Evolutionary conservation across 30 jellyfish, hydroid and myxozoan species (phyloP), one percentile per base, ranked within the genome.

Genomic region (Pseudorhiza aurosa): DNA sequence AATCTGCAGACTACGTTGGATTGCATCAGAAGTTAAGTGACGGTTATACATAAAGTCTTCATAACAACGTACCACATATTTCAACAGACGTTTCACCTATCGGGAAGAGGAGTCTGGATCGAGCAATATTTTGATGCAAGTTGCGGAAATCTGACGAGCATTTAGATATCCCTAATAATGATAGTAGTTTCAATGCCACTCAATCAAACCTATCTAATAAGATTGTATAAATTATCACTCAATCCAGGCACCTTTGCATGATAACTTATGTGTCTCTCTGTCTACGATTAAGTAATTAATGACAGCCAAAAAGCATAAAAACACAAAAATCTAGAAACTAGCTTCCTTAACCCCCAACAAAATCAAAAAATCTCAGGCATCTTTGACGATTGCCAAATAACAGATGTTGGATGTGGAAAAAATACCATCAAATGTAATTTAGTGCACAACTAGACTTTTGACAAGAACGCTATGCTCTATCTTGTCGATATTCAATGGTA

Each of bases 111-210:
- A 42, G 55, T 42, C 55, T 42, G 55, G 55, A 42, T 42, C 55
- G 15, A 42, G 55, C 55, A 42, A 42, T 1, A 55, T 8, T 21
- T 55, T 55, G 18, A 8, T 55, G 35, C 69, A 8, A 12, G 18
- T 55, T 1, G 69, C 37, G 35, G 69, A 8, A 55, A 55, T 55
- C 35, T 55, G 69, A 55, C 1, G 35, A 55, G 28, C 28, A 55
- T 55, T 55, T 33, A 55, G 25, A 55, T 55, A 26, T 25, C 33
- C 69, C 55, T 42, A 42, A 42, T 42, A 42, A 42, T 42, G 55
- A 42, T 1, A 55, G 69, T 55, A 55, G 69, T 55, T 55, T 55
- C 69, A 55, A 55, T n/a, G n/a, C n/a, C n/a, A n/a, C n/a, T n/a
- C n/a, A n/a, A n/a, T 55, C 35, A 33, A 1, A 55, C 69, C 69